A percentile compares a stretch with the other conserved stretches of the same genome.
phyloP scores from a whole-genome alignment of 2,888 invertebrate genomes.

The Drosophila aldrichi region DNA sequence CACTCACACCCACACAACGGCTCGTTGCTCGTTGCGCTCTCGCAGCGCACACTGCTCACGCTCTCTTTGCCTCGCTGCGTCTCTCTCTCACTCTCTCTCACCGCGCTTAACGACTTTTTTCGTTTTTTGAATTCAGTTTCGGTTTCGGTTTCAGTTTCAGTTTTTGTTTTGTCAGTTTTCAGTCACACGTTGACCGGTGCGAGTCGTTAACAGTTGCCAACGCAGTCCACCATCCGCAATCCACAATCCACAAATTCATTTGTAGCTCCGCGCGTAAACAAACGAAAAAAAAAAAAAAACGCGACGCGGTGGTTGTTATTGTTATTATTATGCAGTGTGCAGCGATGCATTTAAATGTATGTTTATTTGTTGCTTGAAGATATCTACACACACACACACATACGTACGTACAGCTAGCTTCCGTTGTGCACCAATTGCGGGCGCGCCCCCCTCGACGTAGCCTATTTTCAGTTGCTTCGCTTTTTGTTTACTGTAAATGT shows the following conservation, averaged over 20 bases:
- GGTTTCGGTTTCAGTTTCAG: conserved; percentile 63
- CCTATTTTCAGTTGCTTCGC: no score
- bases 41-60: conserved; percentile 6
- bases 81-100: conserved; percentile 5
- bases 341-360: conserved; percentile 75
- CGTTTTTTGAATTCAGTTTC: conserved; percentile 55
- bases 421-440: conserved; percentile 76
- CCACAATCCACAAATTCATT: conserved; percentile 3
- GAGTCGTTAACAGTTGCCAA: conserved; percentile 35
- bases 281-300: conserved; percentile 24
- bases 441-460: conserved; percentile 32
- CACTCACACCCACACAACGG: conserved; percentile 19
- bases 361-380: conserved; percentile 55
- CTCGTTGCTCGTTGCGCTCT: not conserved
- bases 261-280: conserved; percentile 42
- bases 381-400: conserved; percentile 32
- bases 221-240: conserved; percentile 12
- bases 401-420: conserved; percentile 55
- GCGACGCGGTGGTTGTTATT: conserved; percentile 51
- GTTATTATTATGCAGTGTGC: conserved; percentile 61
- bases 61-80: conserved; percentile 6
- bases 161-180: conserved; percentile 77
- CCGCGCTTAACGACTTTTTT: conserved; percentile 54
- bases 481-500: conserved; percentile 57
- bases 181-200: conserved; percentile 81